Evolutionary conservation across 2,797 vertebrate species (phyloP).

Genomic region (Uromys caudimaculatus): DNA sequence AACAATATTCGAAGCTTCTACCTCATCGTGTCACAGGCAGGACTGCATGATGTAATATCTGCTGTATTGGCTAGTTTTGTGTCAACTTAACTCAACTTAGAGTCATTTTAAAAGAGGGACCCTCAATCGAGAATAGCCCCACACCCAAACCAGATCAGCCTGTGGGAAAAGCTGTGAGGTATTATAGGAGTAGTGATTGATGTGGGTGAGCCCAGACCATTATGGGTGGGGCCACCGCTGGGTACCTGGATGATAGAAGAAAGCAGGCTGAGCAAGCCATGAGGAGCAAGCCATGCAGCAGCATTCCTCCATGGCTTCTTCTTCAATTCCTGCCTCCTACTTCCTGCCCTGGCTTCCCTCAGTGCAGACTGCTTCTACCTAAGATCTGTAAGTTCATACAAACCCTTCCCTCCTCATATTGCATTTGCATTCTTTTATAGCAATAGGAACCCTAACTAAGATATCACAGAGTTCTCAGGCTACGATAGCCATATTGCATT

Average conservation of each 20-base stretch:
- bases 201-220: not conserved
- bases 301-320: not conserved
- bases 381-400: not conserved
- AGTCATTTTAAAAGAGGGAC: not conserved
- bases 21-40: not conserved
- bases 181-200: not conserved
- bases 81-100: not conserved
- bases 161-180: not conserved
- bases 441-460: not conserved
- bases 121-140: not conserved
- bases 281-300: not conserved
- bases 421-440: not conserved
- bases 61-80: not conserved
- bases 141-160: not conserved
- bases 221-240: not conserved
- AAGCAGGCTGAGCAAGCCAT: not conserved
- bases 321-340: not conserved
- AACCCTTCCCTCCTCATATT: no score
- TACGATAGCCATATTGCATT: accelerated
- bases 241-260: not conserved
- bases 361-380: not conserved
- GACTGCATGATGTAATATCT: not conserved
- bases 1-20: not conserved
- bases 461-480: not conserved
- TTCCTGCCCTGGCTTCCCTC: not conserved